Percentiles rank a stretch among this genome's conserved stretches.
Evolutionary conservation across 2,797 vertebrate genomes (phyloP).

Genomic region (Phrynocephalus forsythii): DNA sequence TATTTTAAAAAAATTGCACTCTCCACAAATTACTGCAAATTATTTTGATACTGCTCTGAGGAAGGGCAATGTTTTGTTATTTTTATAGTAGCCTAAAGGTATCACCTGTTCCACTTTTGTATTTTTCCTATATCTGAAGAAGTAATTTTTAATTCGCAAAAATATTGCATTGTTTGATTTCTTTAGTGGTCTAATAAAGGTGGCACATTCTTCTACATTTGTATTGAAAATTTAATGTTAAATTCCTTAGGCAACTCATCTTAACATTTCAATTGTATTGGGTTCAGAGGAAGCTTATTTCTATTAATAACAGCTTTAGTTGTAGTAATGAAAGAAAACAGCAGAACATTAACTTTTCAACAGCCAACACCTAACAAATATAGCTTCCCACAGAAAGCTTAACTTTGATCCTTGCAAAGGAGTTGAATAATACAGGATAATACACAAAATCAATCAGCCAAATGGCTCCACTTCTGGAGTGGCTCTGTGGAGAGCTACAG

Average conservation of each 20-base stretch:
- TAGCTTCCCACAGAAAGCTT: background rate
- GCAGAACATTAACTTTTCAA: background rate
- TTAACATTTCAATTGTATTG: background rate
- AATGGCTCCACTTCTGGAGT: background rate
- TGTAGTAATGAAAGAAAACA: background rate
- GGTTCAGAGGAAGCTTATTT: background rate
- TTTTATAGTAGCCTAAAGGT: no score
- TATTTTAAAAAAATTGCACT: no score
- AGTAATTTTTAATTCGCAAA: no score
- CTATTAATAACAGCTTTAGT: background rate
- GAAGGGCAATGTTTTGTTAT: no score
- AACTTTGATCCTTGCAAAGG: constrained; percentile 4
- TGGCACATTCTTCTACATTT: no score
- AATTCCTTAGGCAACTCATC: background rate
- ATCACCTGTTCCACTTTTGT: no score
- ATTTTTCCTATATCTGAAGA: no score
- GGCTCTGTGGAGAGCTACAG: background rate
- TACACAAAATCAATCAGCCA: constrained; percentile 12
- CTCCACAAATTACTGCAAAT: no score
- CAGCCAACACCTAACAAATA: background rate
- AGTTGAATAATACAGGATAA: background rate
- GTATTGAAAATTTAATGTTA: background rate
- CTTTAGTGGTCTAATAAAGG: no score
- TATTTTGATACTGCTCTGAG: no score
- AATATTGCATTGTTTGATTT: no score